These are phyloP conservation scores for Aricia agestis DNA, from an alignment of 1,140 invertebrate species.

Conservation along the genomic window DNA sequence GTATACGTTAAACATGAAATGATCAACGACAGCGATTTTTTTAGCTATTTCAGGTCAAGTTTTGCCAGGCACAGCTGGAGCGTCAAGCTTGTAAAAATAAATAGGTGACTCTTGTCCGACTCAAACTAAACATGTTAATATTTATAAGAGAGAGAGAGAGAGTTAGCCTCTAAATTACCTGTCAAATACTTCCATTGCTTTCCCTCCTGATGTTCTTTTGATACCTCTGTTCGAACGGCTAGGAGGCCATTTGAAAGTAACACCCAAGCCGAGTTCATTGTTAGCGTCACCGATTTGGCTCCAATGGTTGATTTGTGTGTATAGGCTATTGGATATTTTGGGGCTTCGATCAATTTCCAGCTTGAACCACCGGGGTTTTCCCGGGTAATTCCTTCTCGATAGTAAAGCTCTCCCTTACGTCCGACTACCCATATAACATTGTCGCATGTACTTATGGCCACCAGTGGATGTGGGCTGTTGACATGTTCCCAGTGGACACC, in stretches of 20 bases:
- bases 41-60: too few species aligned
- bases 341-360: constrained; percentile 64
- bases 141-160: too few species aligned
- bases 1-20: too few species aligned
- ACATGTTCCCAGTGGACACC: constrained; percentile 88
- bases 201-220: constrained; percentile 45
- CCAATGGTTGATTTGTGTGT: constrained; percentile 42
- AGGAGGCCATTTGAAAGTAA: constrained; percentile 55
- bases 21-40: too few species aligned
- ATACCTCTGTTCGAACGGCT: constrained; percentile 60
- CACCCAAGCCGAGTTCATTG: constrained; percentile 54
- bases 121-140: too few species aligned
- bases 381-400: constrained; percentile 81
- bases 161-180: constrained; percentile 42
- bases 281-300: constrained; percentile 56
- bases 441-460: constrained; percentile 81
- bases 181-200: constrained; percentile 66
- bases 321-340: constrained; percentile 46
- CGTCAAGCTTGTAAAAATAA: too few species aligned
- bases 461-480: constrained; percentile 85
- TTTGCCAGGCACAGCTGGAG: too few species aligned
- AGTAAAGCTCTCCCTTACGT: constrained; percentile 89
- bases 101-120: too few species aligned
- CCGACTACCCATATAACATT: constrained; percentile 90
- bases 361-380: constrained; percentile 77